These are phyloP conservation scores for Cirrhinus molitorella DNA, from an alignment of 2,797 vertebrate species.

Conservation along the genomic window DNA sequence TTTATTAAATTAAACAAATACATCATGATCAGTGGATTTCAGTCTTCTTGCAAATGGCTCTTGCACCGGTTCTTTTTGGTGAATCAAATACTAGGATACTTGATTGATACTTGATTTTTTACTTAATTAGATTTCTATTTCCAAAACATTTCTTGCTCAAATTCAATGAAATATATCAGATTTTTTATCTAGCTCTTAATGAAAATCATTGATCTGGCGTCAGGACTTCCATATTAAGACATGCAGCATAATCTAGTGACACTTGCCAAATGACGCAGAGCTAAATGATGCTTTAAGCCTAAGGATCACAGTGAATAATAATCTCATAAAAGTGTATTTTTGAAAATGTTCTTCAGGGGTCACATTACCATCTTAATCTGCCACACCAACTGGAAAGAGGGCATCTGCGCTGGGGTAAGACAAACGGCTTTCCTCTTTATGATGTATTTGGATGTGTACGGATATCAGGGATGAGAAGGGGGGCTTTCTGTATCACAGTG, in stretches of 20 bases:
- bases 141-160: neutral
- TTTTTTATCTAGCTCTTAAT: no score
- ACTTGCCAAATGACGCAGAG: slow-evolving; percentile 1
- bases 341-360: slow-evolving; percentile 35
- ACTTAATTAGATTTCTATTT: neutral
- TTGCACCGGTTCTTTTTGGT: no score
- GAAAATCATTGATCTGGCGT: neutral
- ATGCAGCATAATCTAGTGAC: neutral
- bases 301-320: slow-evolving; percentile 44
- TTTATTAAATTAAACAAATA: neutral
- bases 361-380: slow-evolving; percentile 36
- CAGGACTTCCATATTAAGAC: neutral
- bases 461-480: slow-evolving; percentile 32
- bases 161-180: no score
- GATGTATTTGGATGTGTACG: slow-evolving; percentile 37
- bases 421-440: slow-evolving; percentile 38
- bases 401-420: neutral
- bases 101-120: no score
- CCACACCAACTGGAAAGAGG: slow-evolving; percentile 21
- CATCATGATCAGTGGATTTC: neutral
- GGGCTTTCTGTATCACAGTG: slow-evolving; percentile 43
- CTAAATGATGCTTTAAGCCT: slow-evolving; percentile 33
- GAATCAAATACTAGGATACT: no score
- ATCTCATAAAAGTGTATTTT: slow-evolving; percentile 40
- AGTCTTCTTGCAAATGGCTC: no score